Conservation (phyloP, 2,113 vertebrate genomes). For the Microcebus tavaratra region DNA sequence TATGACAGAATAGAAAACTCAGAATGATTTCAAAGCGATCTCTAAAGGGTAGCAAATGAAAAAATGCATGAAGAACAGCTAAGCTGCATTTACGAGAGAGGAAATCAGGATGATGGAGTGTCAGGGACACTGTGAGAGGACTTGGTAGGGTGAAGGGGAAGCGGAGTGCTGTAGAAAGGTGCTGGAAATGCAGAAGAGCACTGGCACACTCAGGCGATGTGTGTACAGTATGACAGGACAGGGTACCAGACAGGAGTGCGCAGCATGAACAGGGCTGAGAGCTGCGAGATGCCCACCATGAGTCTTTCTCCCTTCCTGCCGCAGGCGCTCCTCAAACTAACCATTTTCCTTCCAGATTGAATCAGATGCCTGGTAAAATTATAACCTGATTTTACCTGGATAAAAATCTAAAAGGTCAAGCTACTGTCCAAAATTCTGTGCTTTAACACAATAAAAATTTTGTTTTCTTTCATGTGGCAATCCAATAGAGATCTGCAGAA, state of each 20-base stretch:
- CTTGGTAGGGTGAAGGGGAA: neutral
- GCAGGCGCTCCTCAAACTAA: neutral
- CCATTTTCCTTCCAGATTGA: neutral
- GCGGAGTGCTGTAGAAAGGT: neutral
- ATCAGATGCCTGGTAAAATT: neutral
- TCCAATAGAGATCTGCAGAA: neutral
- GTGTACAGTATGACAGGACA: neutral
- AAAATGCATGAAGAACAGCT: neutral
- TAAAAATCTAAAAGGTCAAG: neutral
- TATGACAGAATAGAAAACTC: constrained; percentile 6
- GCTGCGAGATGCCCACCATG: neutral
- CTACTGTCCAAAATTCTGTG: neutral
- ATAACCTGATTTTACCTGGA: neutral
- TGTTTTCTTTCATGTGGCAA: neutral
- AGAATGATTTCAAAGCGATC: constrained; percentile 4
- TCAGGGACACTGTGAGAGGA: neutral
- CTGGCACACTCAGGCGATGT: neutral
- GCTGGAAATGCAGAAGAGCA: neutral
- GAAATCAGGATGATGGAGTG: neutral
- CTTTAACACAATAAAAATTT: neutral
- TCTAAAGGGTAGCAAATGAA: neutral
- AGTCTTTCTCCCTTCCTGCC: neutral
- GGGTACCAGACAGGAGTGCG: neutral
- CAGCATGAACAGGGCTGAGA: neutral
- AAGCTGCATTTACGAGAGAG: neutral